Conservation (phyloP, 2,888 invertebrate species). For the Drosophila suboccidentalis region DNA sequence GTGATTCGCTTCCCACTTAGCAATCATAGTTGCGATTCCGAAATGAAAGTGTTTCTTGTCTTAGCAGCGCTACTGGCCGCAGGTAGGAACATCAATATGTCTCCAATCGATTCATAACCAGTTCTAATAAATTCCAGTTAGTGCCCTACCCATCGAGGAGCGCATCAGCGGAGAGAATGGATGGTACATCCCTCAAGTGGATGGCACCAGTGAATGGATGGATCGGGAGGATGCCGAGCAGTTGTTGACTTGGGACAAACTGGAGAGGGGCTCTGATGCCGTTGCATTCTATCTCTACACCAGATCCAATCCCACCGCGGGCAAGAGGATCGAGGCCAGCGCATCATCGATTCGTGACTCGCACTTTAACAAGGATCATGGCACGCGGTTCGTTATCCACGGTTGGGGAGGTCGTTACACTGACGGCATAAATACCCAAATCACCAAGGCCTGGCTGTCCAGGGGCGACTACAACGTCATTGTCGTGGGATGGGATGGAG, state of each 20-base stretch:
- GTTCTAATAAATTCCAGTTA: slow-evolving; percentile 22
- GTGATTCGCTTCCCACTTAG: neutral
- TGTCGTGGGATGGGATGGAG: slow-evolving; percentile 88
- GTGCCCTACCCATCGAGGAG: slow-evolving; percentile 58
- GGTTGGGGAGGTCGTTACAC: slow-evolving; percentile 87
- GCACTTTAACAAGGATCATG: slow-evolving; percentile 61
- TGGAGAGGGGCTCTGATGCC: slow-evolving; percentile 41
- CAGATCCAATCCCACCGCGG: slow-evolving; percentile 59
- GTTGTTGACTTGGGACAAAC: slow-evolving; percentile 22
- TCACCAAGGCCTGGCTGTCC: slow-evolving; percentile 86
- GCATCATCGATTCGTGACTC: slow-evolving; percentile 48
- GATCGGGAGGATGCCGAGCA: slow-evolving; percentile 52
- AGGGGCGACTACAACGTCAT: slow-evolving; percentile 88
- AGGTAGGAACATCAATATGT: slow-evolving; percentile 34
- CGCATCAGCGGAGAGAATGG: slow-evolving; percentile 62
- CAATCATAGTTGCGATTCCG: slow-evolving; percentile 12
- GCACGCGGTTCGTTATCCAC: slow-evolving; percentile 85
- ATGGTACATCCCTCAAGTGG: slow-evolving; percentile 64
- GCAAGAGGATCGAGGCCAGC: slow-evolving; percentile 52
- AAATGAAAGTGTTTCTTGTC: slow-evolving; percentile 38
- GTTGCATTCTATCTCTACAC: slow-evolving; percentile 77
- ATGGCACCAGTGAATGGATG: slow-evolving; percentile 66
- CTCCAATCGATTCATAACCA: neutral
- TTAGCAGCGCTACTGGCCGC: slow-evolving; percentile 40
- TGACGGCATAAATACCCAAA: slow-evolving; percentile 80